Evolutionary conservation across 2,113 vertebrate genomes (phyloP), one percentile per base, ranked within the genome.

Genomic region (Geococcyx californianus): DNA sequence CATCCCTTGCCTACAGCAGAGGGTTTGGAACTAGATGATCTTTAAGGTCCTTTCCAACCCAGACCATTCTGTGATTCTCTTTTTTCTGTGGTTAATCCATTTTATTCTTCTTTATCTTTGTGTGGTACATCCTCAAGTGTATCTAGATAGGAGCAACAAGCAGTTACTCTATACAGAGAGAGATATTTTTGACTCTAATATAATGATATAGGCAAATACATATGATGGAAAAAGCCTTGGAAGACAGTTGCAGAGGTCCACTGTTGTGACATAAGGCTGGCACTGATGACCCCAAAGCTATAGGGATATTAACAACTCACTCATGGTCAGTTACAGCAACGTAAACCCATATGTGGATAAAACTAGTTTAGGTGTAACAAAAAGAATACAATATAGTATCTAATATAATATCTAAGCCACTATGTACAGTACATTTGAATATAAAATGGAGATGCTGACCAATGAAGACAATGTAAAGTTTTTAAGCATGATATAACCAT

Each of bases 201-300:
- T 18, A 80, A 55, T 3, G 3, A 77, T 33, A 9, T 23, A 64
- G 16, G 67, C 21, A 84, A 92, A 67, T 49, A 9, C 0, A 4
- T 85, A 9, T 36, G 8, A 54, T 1, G 70, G 13, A 16, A 54
- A 52, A 85, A 21, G 9, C 13, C 58, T 77, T 59, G 23, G 7
- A 68, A 9, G 16, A 59, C 19, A 1, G 3, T 55, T 18, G 17
- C 5, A 56, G 49, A 83, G 7, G 6, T 7, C 1, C 8, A 8
- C 1, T 47, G 23, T 9, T 1, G 4, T 29, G 24, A 17, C 14
- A 47, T 23, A 31, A 68, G 10, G 10, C 6, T 91, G 58, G 7
- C 29, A 34, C 10, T 12, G 9, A 28, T 0, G 8, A 60, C 6
- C 2, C 2, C 40, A 44, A 10, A 77, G 16, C 26, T 87, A 14